Evolutionary conservation across 2,797 vertebrate genomes (phyloP), one percentile per base, ranked within the genome.

Genomic region (Scyliorhinus canicula): DNA sequence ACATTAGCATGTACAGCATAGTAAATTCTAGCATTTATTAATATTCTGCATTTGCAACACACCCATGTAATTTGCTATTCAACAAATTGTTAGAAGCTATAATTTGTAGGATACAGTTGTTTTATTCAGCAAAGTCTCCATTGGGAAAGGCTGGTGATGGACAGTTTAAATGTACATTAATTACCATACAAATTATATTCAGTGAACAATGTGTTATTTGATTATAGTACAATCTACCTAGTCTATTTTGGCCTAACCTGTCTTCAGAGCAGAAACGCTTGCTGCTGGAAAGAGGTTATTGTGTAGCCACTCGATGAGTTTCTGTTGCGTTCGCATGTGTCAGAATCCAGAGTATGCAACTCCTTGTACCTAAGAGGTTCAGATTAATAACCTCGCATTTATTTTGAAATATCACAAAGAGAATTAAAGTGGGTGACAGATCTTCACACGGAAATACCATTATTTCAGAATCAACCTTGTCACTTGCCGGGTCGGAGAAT

Each of bases 101-200:
- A 74, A 71, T 74, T 94, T 93, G 24, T 47, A 55, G 91, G n/a
- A n/a, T 26, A 69, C 67, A 71, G 31, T 71, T 94, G 47, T 63
- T 50, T 71, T 52, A 69, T 69, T 74, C 71, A 52, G 67, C 67
- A n/a, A 55, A 94, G 44, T 24, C 16, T 94, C 44, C 93, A 71
- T 8, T 55, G 50, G 28, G 47, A 74, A 55, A n/a, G 47, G 28
- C 47, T 52, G 28, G 31, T 94, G 67, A 94, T 50, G 47, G 93
- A 55, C 93, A 94, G 93, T 69, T 94, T 94, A 26, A 19, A 94
- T 69, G 31, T 94, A 93, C 47, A 31, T 74, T 71, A 74, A 94
- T 74, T 74, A 69, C 47, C 67, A 71, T 94, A 74, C 67, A 52
- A 69, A 74, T 94, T 71, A 47, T 19, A 55, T 74, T 52, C 47